phyloP scores from a whole-genome alignment of 2,888 invertebrate species.

The Ophion slaviceki region DNA sequence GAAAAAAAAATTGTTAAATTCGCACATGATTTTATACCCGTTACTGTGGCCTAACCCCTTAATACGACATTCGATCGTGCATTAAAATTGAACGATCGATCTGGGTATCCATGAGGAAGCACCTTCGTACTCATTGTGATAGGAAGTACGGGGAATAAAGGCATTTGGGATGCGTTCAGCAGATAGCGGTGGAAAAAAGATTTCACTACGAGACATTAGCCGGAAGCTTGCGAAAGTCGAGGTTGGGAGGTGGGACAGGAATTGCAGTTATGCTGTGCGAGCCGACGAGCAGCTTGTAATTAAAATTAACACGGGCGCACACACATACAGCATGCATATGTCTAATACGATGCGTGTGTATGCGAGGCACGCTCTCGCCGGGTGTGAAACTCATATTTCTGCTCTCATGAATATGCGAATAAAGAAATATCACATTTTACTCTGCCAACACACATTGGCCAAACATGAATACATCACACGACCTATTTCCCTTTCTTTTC shows the following conservation, averaged over 20 bases:
- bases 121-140: background rate
- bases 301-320: constrained; percentile 54
- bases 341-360: background rate
- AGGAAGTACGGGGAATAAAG: constrained; percentile 1
- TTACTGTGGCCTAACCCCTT: no score
- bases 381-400: constrained; percentile 27
- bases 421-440: constrained; percentile 47
- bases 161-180: constrained; percentile 35
- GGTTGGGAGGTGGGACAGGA: background rate
- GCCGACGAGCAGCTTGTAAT: constrained; percentile 54
- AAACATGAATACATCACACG: constrained; percentile 35
- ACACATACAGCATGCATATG: background rate
- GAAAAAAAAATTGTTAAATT: no score
- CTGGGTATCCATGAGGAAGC: background rate
- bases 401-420: constrained; percentile 54
- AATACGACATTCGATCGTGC: background rate
- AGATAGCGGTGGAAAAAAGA: constrained; percentile 27
- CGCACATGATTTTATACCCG: no score
- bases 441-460: constrained; percentile 20
- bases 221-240: constrained; percentile 22
- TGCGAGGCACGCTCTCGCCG: constrained; percentile 1
- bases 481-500: constrained; percentile 67
- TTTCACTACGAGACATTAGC: constrained; percentile 31
- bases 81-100: background rate
- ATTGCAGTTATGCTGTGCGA: constrained; percentile 20